phyloP scores from a whole-genome alignment of 2,797 vertebrate species.

The Enteromius argenteus region DNA sequence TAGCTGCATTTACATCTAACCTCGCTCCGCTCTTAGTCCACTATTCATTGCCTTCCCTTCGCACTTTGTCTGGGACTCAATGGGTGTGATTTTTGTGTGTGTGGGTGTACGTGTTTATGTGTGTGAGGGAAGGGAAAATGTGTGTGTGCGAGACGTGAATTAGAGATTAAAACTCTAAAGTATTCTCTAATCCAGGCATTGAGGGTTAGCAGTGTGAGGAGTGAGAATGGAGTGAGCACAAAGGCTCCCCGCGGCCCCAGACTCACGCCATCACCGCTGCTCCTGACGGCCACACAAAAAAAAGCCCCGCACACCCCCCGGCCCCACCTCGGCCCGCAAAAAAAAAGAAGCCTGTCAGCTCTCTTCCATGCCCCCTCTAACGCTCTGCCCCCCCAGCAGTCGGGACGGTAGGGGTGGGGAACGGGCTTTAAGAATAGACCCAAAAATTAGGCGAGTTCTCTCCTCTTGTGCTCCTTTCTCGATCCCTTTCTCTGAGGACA shows the following conservation, averaged over 20 bases:
- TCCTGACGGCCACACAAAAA: conserved; percentile 70
- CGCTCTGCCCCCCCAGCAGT: conserved; percentile 48
- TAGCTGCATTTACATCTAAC: conserved; percentile 64
- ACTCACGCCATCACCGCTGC: conserved; percentile 74
- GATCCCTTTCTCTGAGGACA: conserved; percentile 67
- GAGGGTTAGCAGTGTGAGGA: conserved; percentile 73
- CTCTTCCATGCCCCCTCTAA: conserved; percentile 56
- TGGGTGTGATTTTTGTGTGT: conserved; percentile 64
- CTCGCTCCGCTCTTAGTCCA: conserved; percentile 64
- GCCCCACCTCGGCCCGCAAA: conserved; percentile 43
- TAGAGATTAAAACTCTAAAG: conserved; percentile 79
- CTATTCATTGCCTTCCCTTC: conserved; percentile 60
- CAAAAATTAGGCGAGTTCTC: conserved; percentile 64
- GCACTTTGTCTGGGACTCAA: conserved; percentile 50
- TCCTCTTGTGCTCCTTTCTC: conserved; percentile 59
- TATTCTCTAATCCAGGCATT: conserved; percentile 79
- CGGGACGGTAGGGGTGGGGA: conserved; percentile 61
- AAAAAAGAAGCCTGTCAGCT: conserved; percentile 59
- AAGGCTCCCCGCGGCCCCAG: conserved; percentile 71
- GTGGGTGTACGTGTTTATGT: conserved; percentile 36
- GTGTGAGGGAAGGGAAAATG: conserved; percentile 15
- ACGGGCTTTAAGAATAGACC: conserved; percentile 67
- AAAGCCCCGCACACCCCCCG: conserved; percentile 56
- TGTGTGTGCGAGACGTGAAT: conserved; percentile 64
- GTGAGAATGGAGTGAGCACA: conserved; percentile 75